A percentile compares a stretch with the other conserved stretches of the same genome.
phyloP scores from a whole-genome alignment of 2,888 invertebrate species.

The Euzophera pinguis region DNA sequence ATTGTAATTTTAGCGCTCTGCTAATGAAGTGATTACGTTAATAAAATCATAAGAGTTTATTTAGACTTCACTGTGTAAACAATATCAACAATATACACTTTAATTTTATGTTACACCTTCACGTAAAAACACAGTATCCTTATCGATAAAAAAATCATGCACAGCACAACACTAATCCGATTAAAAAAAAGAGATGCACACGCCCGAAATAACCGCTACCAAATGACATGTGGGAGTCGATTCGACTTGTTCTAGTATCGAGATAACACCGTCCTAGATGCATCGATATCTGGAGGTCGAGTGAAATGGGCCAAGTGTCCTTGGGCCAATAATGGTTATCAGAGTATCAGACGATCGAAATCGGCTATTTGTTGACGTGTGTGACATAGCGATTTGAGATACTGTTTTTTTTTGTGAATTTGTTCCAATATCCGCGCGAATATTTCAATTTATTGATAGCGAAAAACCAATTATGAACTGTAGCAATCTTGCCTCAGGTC shows the following conservation, averaged over 20 bases:
- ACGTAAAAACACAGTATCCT: not conserved
- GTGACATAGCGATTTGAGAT: not conserved
- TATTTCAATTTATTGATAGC: no score
- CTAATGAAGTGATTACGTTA: no score
- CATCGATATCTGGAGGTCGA: slow-evolving; percentile 50
- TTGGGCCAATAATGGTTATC: slow-evolving; percentile 23
- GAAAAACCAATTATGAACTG: no score
- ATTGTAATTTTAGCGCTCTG: no score
- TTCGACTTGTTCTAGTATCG: slow-evolving; percentile 3
- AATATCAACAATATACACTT: not conserved
- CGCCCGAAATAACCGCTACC: not conserved
- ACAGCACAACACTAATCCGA: not conserved
- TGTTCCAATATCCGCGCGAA: not conserved
- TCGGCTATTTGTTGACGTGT: not conserved
- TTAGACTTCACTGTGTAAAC: no score
- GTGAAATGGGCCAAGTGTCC: slow-evolving; percentile 18
- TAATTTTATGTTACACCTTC: not conserved
- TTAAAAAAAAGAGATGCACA: not conserved
- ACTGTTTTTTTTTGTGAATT: not conserved
- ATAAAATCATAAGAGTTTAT: no score
- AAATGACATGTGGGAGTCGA: not conserved
- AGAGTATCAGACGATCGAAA: not conserved
- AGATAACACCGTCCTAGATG: slow-evolving; percentile 44
- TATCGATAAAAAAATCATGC: not conserved
- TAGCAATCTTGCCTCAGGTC: no score